Percentiles rank a stretch among this genome's conserved stretches.
Conservation (phyloP, 2,888 invertebrate genomes). For the Cantharis flavilabris region DNA sequence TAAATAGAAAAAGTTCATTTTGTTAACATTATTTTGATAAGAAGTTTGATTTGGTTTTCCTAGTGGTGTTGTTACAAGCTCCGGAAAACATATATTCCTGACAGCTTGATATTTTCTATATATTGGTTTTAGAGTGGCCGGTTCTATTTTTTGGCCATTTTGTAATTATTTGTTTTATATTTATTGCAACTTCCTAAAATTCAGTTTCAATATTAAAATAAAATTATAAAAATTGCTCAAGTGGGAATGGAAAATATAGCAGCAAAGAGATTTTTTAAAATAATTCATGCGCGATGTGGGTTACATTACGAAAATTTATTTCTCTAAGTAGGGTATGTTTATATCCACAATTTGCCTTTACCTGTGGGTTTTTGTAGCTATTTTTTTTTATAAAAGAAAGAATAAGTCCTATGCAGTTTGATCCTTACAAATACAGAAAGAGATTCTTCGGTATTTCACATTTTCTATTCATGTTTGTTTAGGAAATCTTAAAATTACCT, state of each 20-base stretch:
- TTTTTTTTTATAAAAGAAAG: neutral
- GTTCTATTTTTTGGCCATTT: neutral
- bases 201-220: too few relatives aligned
- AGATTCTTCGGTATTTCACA: neutral
- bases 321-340: neutral
- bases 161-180: neutral
- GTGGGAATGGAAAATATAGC: neutral
- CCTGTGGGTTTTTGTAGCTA: neutral
- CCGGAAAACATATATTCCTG: neutral
- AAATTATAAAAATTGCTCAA: too few relatives aligned
- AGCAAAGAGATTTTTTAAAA: neutral
- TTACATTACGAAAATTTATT: neutral
- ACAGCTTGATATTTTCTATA: neutral
- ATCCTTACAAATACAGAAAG: neutral
- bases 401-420: neutral
- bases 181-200: neutral
- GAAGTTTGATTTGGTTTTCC: neutral
- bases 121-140: neutral
- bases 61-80: neutral
- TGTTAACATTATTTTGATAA: neutral
- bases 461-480: neutral
- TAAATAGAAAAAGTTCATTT: neutral
- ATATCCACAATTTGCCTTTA: neutral
- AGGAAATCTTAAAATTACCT: neutral
- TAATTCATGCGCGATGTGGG: neutral